These are phyloP conservation scores for Tamandua tetradactyla DNA, from an alignment of 2,797 vertebrate genomes.

Conservation along the genomic window DNA sequence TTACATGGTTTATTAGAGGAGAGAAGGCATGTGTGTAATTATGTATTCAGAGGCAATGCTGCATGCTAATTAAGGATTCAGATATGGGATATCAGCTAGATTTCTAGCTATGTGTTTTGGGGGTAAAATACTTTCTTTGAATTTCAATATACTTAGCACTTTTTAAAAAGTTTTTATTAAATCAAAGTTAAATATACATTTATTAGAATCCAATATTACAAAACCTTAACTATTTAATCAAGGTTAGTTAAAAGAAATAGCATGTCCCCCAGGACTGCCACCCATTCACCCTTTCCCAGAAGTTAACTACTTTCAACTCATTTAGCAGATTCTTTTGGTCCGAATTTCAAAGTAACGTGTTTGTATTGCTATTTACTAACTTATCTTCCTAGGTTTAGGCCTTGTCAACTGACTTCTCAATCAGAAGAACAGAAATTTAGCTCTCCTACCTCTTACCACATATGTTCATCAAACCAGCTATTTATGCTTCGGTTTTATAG, in stretches of 20 bases:
- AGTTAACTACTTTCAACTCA: neutral
- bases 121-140: neutral
- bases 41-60: neutral
- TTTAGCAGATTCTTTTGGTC: neutral
- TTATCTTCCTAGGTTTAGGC: neutral
- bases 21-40: neutral
- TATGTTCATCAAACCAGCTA: neutral
- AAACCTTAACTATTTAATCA: neutral
- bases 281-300: neutral
- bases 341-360: neutral
- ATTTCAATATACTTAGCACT: neutral
- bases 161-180: neutral
- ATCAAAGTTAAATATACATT: too few species aligned
- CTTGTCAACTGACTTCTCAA: neutral
- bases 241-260: constrained; percentile 1
- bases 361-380: neutral
- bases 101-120: neutral
- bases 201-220: too few species aligned
- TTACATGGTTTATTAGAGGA: neutral
- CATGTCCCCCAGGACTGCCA: neutral
- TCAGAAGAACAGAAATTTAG: neutral
- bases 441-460: neutral
- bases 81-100: neutral
- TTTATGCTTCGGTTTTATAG: neutral
- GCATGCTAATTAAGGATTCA: neutral